These are phyloP conservation scores for Baccha elongata DNA, from an alignment of 2,888 invertebrate species.

Conservation along the genomic window DNA sequence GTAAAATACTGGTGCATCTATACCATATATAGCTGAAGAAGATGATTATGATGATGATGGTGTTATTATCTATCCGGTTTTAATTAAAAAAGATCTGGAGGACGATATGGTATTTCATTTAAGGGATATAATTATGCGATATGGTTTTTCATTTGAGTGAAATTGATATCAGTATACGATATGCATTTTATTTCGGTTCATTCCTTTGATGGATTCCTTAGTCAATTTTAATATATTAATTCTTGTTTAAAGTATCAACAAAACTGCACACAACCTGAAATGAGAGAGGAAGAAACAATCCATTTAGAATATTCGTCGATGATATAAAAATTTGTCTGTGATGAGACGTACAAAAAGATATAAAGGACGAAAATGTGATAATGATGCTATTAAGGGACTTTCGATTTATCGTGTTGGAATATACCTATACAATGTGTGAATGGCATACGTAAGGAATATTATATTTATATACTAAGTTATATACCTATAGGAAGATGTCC, in stretches of 20 bases:
- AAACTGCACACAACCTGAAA: constrained; percentile 43
- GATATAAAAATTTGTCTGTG: constrained; percentile 60
- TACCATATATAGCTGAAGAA: constrained; percentile 2
- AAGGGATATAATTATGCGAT: constrained; percentile 62
- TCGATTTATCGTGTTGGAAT: constrained; percentile 45
- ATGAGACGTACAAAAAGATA: constrained; percentile 22
- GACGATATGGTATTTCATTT: constrained; percentile 58
- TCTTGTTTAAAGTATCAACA: background rate
- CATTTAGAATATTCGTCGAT: constrained; percentile 54
- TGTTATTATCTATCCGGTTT: constrained; percentile 69
- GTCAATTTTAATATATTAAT: background rate
- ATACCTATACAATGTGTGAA: constrained; percentile 25
- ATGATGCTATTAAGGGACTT: constrained; percentile 31
- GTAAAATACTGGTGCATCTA: constrained; percentile 34
- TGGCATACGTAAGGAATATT: constrained; percentile 44
- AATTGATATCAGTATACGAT: constrained; percentile 59
- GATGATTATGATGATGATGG: constrained; percentile 31
- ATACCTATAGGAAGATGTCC: constrained; percentile 20
- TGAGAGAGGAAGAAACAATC: constrained; percentile 48
- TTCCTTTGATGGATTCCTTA: constrained; percentile 53
- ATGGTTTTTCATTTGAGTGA: too few relatives aligned
- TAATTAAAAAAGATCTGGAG: constrained; percentile 67
- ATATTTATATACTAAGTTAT: constrained; percentile 27
- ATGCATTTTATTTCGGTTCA: constrained; percentile 53
- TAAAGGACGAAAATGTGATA: constrained; percentile 43